Base-by-base conservation (phyloP, 1,140 invertebrate genomes). In the Gonioctena quinquepunctata region DNA sequence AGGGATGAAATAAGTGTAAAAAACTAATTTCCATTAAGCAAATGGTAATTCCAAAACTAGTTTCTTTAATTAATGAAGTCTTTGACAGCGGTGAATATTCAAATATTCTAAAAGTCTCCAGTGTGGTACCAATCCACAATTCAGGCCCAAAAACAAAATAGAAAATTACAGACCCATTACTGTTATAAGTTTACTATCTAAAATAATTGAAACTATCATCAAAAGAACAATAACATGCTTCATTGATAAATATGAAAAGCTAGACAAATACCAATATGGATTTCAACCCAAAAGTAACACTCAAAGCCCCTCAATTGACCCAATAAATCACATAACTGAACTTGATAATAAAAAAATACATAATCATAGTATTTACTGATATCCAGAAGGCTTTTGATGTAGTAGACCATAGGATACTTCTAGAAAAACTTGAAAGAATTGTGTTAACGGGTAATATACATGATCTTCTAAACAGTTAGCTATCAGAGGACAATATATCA, bases 221-320 rank as follows among this genome's bases (percentile, higher is more conserved):
- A 28, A 28, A 28, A 28, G 3, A 8, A 28, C 3, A 28, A 28
- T 28, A 28, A 28, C 27, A 28, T 28, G 27, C 27, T 28, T 28
- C 8, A 28, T 28, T 28, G 27, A 28, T 28, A 8, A 28, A 28
- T 28, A 28, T 50, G 49, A 6, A n/a, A 50, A 50, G 49, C 49
- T n/a, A 50, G n/a, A 50, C 49, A 50, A n/a, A 50, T 50, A 50
- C n/a, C 49, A 50, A n/a, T 50, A 50, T 50, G 49, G 49, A n/a
- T 50, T 50, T 50, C n/a, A 50, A 50, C 3, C 49, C n/a, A n/a
- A 50, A 50, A 50, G 3, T 50, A 42, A 42, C 33, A 50, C 49
- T 5, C 49, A 50, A 50, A 50, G 49, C n/a, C n/a, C 4, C 49
- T 4, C 27, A 28, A 28, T 28, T 28, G 8, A 4, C 27, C 8